These are phyloP conservation scores for Halocynthia aurantium DNA, from an alignment of 23 tunicate genomes.

Conservation along the genomic window DNA sequence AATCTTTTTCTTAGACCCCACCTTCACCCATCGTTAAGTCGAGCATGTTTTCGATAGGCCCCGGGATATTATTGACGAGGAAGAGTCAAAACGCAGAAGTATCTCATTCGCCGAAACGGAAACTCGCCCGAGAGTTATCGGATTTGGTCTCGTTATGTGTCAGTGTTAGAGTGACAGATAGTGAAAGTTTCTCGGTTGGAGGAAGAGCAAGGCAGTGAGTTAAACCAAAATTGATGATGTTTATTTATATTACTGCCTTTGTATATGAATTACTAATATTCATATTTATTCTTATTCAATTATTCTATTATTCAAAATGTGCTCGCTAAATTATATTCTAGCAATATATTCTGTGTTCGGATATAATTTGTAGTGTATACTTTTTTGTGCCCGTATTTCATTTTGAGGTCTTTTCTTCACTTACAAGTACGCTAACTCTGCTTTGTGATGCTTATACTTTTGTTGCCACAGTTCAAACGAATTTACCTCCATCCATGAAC, in stretches of 20 bases:
- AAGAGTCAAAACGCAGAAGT: background rate
- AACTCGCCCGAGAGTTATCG: constrained; percentile 57
- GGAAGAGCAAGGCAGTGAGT: constrained; percentile 29
- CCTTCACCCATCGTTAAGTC: constrained; percentile 5
- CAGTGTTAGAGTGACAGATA: constrained; percentile 17
- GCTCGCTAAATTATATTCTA: too few species aligned
- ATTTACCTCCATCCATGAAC: constrained; percentile 54
- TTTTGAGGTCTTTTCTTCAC: too few species aligned
- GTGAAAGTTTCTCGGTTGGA: constrained; percentile 16
- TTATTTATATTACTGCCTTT: too few species aligned
- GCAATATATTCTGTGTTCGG: too few species aligned
- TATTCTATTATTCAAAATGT: too few species aligned
- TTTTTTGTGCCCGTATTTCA: too few species aligned
- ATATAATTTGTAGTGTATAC: too few species aligned
- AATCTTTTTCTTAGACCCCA: background rate
- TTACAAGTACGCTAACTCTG: too few species aligned
- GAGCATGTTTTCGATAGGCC: constrained; percentile 17
- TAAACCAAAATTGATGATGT: background rate
- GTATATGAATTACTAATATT: too few species aligned
- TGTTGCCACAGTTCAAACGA: background rate
- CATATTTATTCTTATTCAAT: too few species aligned
- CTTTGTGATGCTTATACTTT: too few species aligned
- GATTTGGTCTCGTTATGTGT: constrained; percentile 66
- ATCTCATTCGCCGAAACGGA: background rate
- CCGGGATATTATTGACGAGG: background rate